Base-by-base conservation (phyloP, 2,888 invertebrate genomes). In the Rhingia rostrata region DNA sequence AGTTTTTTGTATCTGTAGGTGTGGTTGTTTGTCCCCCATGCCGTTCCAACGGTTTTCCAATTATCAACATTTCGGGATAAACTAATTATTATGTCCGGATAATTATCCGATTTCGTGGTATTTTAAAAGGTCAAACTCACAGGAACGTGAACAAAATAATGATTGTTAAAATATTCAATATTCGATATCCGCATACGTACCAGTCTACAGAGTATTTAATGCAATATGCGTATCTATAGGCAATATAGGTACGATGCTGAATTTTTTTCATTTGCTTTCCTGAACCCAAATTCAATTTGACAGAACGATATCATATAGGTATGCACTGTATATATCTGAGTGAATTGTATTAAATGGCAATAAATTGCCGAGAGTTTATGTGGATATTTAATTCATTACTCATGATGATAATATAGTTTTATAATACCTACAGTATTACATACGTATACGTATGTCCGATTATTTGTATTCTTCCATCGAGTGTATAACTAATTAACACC, bases 401-500 rank as follows among this genome's bases (percentile, higher is more conserved):
- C 67, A 63, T 61, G 56, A 22, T 41, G 22, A 39, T 41, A 9
- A 33, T 39, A 56, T 12, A 9, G 12, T 61, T 70, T 12, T 7
- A 6, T 22, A 33, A 12, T 39, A 6, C n/a, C n/a, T n/a, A n/a
- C 6, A 22, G 0, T 22, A 33, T n/a, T 47, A 1, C 4, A 0
- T 51, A 33, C 6, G 35, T 3, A 9, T 14, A 9, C 7, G 35
- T 7, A 14, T 33, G 33, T 10, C 49, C 30, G 10, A 10, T 10
- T 22, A n/a, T 30, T n/a, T 51, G 32, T 45, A 33, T 35, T 22
- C 22, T 22, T 6, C 61, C 47, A 47, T 10, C 30, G 54, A 43
- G 56, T 41, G 60, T 61, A 39, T 45, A 64, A 64, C 45, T 33
- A 73, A 73, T 73, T 73, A 73, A 56, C 73, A 47, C 56, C 54